Conservation (phyloP, 2,113 vertebrate species). For the Tricholaema leucomelas region DNA sequence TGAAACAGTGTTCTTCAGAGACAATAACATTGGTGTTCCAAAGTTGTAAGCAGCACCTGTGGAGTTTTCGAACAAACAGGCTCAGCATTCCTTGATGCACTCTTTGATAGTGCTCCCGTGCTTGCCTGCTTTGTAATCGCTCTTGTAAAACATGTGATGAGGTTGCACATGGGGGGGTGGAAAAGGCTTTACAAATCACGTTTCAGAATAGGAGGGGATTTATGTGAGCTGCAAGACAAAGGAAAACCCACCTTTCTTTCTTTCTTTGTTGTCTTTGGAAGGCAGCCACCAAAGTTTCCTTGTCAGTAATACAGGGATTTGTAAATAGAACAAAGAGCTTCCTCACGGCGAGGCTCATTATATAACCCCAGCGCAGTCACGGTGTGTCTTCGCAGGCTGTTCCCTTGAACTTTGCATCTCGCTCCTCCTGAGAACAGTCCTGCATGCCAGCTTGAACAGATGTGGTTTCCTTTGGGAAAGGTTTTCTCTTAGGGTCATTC, state of each 20-base stretch:
- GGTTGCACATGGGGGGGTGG: neutral
- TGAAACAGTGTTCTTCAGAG: neutral
- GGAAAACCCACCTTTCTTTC: constrained; percentile 53
- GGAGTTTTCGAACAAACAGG: constrained; percentile 18
- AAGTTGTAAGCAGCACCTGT: neutral
- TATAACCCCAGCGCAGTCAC: neutral
- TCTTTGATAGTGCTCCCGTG: neutral
- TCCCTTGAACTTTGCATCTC: constrained; percentile 26
- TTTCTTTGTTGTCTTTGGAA: constrained; percentile 55
- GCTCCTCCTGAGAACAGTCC: constrained; percentile 53
- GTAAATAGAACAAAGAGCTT: constrained; percentile 51
- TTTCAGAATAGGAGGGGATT: constrained; percentile 27
- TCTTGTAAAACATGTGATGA: neutral
- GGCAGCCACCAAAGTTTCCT: constrained; percentile 47
- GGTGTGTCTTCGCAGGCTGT: constrained; percentile 1
- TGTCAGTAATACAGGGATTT: constrained; percentile 31
- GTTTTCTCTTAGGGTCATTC: constrained; percentile 22
- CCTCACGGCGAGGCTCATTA: neutral
- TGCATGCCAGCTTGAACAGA: constrained; percentile 40
- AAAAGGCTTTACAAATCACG: neutral
- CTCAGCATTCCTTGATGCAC: neutral
- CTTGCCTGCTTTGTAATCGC: neutral
- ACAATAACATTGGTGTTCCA: neutral
- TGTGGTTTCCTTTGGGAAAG: constrained; percentile 51
- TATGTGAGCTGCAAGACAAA: constrained; percentile 42